phyloP scores from a whole-genome alignment of 1,140 invertebrate genomes.

The Delia radicum region DNA sequence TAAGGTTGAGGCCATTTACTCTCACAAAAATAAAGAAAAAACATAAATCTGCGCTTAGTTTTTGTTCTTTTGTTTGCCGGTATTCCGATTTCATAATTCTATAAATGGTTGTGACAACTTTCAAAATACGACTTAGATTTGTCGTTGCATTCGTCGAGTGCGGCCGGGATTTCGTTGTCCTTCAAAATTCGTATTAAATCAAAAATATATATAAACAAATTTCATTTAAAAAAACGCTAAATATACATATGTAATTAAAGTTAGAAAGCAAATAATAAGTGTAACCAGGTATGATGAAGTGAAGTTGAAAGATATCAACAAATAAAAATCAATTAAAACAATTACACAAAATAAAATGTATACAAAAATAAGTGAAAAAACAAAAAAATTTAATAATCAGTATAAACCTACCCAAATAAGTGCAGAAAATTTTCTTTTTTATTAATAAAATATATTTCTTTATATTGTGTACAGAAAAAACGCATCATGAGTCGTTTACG shows the following conservation, averaged over 20 bases:
- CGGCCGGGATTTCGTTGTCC: conserved; percentile 12
- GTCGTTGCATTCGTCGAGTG: conserved; percentile 26
- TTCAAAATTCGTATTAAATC: not conserved
- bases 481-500: not conserved
- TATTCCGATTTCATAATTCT: conserved; percentile 1
- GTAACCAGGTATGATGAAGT: too few relatives aligned
- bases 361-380: not conserved
- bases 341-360: not conserved
- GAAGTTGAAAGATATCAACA: not conserved
- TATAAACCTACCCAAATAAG: too few relatives aligned
- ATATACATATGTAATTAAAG: not conserved
- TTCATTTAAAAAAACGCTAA: not conserved
- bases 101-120: conserved; percentile 20
- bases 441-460: not conserved
- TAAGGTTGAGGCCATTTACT: not conserved
- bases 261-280: not conserved
- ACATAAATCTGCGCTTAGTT: not conserved
- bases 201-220: too few relatives aligned
- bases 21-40: not conserved
- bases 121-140: conserved; percentile 22
- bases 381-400: not conserved
- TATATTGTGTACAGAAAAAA: not conserved
- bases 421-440: too few relatives aligned
- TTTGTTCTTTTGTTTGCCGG: not conserved
- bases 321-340: not conserved